phyloP scores from a whole-genome alignment of 2,113 vertebrate species.

The Lanius ludovicianus region DNA sequence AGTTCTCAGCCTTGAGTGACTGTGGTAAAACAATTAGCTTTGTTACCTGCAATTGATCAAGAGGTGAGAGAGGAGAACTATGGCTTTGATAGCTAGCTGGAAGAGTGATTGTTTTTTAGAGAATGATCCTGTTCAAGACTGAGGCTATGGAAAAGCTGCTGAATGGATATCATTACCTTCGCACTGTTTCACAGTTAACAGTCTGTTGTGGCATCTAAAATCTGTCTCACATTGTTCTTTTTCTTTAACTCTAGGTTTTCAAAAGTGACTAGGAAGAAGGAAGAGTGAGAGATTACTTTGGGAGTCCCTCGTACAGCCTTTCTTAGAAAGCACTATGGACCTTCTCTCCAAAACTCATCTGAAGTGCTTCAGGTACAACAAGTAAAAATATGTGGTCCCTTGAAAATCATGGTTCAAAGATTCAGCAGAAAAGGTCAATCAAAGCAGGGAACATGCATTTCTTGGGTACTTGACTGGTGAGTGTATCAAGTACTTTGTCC shows the following conservation, averaged over 20 bases:
- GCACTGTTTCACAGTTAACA: background rate
- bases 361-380: background rate
- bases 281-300: background rate
- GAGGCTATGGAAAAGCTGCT: background rate
- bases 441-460: background rate
- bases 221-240: background rate
- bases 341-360: background rate
- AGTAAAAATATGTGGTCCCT: background rate
- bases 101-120: background rate
- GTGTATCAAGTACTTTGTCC: background rate
- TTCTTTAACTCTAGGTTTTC: background rate
- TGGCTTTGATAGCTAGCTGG: background rate
- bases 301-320: background rate
- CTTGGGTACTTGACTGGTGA: background rate
- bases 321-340: background rate
- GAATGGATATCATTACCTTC: background rate
- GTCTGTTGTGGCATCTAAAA: background rate
- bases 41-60: background rate
- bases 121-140: background rate
- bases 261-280: background rate
- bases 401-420: background rate
- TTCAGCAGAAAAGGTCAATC: background rate
- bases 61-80: background rate
- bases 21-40: background rate
- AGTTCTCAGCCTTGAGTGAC: background rate